Evolutionary conservation across 1,140 invertebrate genomes (phyloP), one percentile per base, ranked within the genome.

Genomic region (Scylla paramamosain): DNA sequence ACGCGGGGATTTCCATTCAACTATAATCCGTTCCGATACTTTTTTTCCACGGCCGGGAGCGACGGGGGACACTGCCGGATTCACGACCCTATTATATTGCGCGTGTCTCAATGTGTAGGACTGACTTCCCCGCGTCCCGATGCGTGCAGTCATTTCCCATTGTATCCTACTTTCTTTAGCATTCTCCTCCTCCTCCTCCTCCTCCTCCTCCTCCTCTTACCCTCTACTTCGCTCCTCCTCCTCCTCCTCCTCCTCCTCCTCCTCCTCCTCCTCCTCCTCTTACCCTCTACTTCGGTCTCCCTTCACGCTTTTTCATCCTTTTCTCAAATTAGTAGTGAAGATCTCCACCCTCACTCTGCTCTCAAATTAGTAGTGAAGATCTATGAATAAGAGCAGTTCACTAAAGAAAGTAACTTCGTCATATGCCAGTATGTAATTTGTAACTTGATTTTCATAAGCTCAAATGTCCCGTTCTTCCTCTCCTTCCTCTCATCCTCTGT

Each of bases 1-100:
- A 94, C 93, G 3, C 14, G 45, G 88, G 28, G 39, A 12, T 84
- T 94, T 89, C 88, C 88, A 94, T 94, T 94, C 93, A 94, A 77
- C 88, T 77, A 25, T 83, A 94, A 94, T 94, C 93, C 93, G 93
- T 94, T 94, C 93, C 93, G 46, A 94, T 91, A 91, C 88, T 90
- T 94, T 94, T 77, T 77, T 84, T 29, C 25, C 14, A 45, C 52
- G 87, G 52, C 83, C 87, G 39, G 31, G 88, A 83, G 93, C 88
- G 88, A 77, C 93, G 88, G 67, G 93, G 93, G 93, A 91, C 93
- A 94, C 93, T 46, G 86, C 84, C 88, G 45, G 93, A 90, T 91
- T 94, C 93, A 94, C 88, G 67, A 84, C 31, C 93, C 88, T 91
- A 94, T 94, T 94, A 90, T 94, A 48, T 12, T 91, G 67, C 88